Conservation (phyloP, 2,888 invertebrate genomes). For the Pammene aurita region DNA sequence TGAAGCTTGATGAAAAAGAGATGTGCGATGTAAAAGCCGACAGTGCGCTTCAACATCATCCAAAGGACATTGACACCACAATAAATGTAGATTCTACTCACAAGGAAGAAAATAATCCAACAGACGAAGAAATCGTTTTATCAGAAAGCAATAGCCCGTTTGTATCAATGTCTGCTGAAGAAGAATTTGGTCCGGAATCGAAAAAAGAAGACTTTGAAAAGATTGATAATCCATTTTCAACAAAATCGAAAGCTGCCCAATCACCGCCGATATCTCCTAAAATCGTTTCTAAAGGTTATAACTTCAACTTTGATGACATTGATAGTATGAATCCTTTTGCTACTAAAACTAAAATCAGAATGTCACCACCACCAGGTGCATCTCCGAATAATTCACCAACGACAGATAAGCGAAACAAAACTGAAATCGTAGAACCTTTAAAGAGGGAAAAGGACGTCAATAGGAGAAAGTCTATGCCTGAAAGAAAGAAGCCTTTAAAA, state of each 20-base stretch:
- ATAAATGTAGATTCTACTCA: neutral
- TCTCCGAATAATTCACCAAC: conserved; percentile 46
- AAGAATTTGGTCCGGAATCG: conserved; percentile 44
- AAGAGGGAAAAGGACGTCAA: conserved; percentile 51
- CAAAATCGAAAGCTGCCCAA: conserved; percentile 46
- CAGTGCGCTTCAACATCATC: neutral
- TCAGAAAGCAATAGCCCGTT: conserved; percentile 66
- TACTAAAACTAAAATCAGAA: conserved; percentile 67
- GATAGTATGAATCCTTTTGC: conserved; percentile 66
- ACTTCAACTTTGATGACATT: conserved; percentile 73
- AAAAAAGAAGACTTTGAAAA: conserved; percentile 45
- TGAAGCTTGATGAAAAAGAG: neutral
- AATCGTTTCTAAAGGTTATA: conserved; percentile 68
- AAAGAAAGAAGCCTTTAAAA: conserved; percentile 51
- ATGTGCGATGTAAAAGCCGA: neutral
- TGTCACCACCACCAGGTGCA: conserved; percentile 59
- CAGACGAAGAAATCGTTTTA: conserved; percentile 58
- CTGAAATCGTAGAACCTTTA: conserved; percentile 36
- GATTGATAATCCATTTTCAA: conserved; percentile 47
- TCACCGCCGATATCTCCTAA: conserved; percentile 63
- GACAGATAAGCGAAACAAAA: conserved; percentile 41
- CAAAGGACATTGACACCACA: neutral
- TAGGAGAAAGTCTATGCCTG: conserved; percentile 61
- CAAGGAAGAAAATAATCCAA: neutral
- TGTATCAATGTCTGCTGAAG: conserved; percentile 57